Evolutionary conservation across 2,888 invertebrate genomes (phyloP).

Genomic region (Oxystoma pomonae): DNA sequence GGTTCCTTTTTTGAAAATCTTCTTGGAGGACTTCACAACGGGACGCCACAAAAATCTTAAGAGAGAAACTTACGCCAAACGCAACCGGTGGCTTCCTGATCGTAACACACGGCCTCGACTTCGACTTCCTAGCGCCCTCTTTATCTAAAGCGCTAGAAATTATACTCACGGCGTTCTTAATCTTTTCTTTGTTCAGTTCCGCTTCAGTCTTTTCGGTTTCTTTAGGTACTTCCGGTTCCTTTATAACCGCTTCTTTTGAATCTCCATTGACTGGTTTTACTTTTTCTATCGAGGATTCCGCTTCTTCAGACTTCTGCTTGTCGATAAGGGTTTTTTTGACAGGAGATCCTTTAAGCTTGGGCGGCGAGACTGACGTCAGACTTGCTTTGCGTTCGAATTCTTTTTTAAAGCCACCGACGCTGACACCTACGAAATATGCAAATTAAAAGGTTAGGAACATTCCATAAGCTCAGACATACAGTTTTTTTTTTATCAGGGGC

Average conservation of each 20-base stretch:
- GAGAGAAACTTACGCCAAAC: conserved; percentile 49
- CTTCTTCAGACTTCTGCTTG: conserved; percentile 33
- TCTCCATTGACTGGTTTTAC: conserved; percentile 27
- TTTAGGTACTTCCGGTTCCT: conserved; percentile 24
- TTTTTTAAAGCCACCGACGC: conserved; percentile 81
- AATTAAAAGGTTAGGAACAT: too few relatives aligned
- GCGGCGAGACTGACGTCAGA: conserved; percentile 47
- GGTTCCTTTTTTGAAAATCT: background rate
- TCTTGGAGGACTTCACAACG: background rate
- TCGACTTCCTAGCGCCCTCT: conserved; percentile 47
- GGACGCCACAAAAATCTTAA: background rate
- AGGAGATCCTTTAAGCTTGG: conserved; percentile 39
- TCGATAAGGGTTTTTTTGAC: conserved; percentile 33
- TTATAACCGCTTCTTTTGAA: conserved; percentile 23
- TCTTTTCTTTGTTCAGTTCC: conserved; percentile 55
- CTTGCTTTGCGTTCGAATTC: conserved; percentile 80
- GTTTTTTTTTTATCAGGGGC: too few relatives aligned
- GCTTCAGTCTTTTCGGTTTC: conserved; percentile 32
- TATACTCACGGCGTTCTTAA: conserved; percentile 66
- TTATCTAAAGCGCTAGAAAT: conserved; percentile 64
- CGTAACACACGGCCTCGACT: conserved; percentile 46
- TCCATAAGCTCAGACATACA: too few relatives aligned
- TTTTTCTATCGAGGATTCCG: conserved; percentile 37
- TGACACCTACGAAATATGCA: conserved; percentile 56
- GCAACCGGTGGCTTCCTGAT: conserved; percentile 66